These are phyloP conservation scores for Yponomeuta malinellus DNA, from an alignment of 2,888 invertebrate genomes.

Conservation along the genomic window DNA sequence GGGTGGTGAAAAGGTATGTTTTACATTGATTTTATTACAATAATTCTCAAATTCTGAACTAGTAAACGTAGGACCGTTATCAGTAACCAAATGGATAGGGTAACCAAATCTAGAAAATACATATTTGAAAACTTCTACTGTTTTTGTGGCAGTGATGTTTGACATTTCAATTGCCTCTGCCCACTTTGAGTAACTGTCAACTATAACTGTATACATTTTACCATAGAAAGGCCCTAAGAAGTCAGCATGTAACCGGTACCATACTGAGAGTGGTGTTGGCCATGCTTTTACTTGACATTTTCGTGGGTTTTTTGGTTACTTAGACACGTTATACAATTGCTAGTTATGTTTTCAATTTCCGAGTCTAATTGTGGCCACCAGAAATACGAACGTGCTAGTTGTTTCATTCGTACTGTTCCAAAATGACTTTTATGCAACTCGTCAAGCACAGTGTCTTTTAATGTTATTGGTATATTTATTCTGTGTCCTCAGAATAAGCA, in stretches of 20 bases:
- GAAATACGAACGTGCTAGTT: conserved; percentile 14
- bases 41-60: neutral
- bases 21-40: neutral
- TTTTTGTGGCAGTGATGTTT: neutral
- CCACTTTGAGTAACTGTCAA: conserved; percentile 3
- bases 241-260: conserved; percentile 1
- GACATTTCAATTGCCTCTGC: neutral
- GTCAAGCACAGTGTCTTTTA: neutral
- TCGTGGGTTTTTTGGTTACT: neutral
- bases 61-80: neutral
- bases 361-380: conserved; percentile 2
- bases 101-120: neutral
- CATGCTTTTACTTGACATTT: neutral
- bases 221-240: neutral
- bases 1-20: neutral
- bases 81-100: neutral
- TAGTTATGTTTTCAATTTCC: neutral
- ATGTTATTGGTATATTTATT: neutral
- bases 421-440: conserved; percentile 18
- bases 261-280: conserved; percentile 1
- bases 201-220: neutral
- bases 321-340: neutral
- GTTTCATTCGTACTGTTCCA: conserved; percentile 18
- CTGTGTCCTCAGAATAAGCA: neutral
- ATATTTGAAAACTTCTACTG: neutral